Evolutionary conservation across 2,797 vertebrate genomes (phyloP).

Genomic region (Anas bernieri): DNA sequence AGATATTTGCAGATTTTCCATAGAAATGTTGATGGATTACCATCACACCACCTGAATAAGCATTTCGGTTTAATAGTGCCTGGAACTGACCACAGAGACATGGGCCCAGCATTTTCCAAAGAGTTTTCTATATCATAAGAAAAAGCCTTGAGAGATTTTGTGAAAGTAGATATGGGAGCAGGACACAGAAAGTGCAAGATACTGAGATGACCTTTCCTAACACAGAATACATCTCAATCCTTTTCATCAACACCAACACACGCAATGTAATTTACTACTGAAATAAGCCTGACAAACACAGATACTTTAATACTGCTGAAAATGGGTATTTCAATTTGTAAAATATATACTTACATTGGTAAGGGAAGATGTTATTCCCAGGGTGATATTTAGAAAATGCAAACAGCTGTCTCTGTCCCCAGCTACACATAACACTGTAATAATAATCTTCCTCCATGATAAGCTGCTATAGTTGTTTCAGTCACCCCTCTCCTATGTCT

Average conservation of each 20-base stretch:
- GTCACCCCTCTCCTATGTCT: constrained; percentile 1
- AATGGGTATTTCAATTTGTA: constrained; percentile 31
- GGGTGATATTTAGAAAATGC: not conserved
- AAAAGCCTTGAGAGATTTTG: not conserved
- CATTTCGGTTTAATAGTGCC: not conserved
- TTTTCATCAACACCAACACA: not conserved
- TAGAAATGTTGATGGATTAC: not conserved
- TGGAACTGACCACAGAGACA: not conserved
- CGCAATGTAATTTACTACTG: not conserved
- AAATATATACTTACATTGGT: constrained; percentile 22
- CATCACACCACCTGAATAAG: not conserved
- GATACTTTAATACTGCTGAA: not conserved
- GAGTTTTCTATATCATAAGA: not conserved
- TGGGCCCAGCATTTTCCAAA: not conserved
- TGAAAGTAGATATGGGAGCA: not conserved
- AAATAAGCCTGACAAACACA: constrained; percentile 11
- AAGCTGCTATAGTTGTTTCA: constrained; percentile 40
- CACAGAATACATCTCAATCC: too few relatives aligned
- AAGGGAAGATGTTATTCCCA: constrained; percentile 49
- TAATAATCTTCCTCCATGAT: constrained; percentile 67
- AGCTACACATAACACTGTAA: constrained; percentile 29
- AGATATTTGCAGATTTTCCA: not conserved
- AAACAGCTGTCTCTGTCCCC: constrained; percentile 59
- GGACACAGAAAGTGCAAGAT: not conserved
- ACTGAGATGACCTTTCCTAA: not conserved